A percentile compares a stretch with the other conserved stretches of the same genome.
These are phyloP conservation scores for Zaprionus taronus DNA, from an alignment of 1,140 invertebrate species.

Conservation along the genomic window DNA sequence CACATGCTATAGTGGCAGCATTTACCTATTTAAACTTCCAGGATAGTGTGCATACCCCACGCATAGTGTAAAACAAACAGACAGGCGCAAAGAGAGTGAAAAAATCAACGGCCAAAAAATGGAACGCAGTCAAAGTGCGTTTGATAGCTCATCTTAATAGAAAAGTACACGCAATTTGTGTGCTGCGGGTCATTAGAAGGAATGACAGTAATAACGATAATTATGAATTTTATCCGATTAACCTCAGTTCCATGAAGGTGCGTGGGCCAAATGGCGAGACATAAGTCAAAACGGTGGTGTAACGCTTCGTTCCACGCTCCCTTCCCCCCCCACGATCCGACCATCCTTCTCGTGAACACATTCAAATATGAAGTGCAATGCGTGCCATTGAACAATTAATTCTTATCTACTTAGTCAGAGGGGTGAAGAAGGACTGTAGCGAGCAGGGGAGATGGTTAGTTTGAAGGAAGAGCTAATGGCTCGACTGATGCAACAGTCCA, in stretches of 20 bases:
- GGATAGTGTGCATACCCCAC: background rate
- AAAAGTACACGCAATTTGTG: constrained; percentile 82
- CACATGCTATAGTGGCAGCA: too few relatives aligned
- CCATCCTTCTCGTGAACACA: constrained; percentile 12
- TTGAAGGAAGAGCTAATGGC: background rate
- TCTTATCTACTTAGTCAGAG: constrained; percentile 74
- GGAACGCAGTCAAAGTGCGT: constrained; percentile 67
- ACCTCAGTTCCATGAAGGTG: constrained; percentile 49
- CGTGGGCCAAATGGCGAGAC: constrained; percentile 48
- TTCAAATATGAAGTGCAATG: constrained; percentile 83
- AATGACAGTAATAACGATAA: constrained; percentile 84
- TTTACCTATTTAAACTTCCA: too few relatives aligned
- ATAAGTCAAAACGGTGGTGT: constrained; percentile 47
- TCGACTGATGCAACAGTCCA: constrained; percentile 71
- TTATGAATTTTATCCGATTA: constrained; percentile 84
- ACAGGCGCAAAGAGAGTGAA: constrained; percentile 22
- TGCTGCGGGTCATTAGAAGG: constrained; percentile 70
- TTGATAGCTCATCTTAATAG: constrained; percentile 84
- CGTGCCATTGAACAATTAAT: constrained; percentile 83
- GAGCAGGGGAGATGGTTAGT: background rate
- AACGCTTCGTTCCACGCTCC: constrained; percentile 11
- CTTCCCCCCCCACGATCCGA: background rate
- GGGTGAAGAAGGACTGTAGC: too few relatives aligned
- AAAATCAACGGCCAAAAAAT: constrained; percentile 51
- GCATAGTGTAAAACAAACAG: constrained; percentile 7